phyloP scores from a whole-genome alignment of 2,888 invertebrate species.

The Mesoligia furuncula region DNA sequence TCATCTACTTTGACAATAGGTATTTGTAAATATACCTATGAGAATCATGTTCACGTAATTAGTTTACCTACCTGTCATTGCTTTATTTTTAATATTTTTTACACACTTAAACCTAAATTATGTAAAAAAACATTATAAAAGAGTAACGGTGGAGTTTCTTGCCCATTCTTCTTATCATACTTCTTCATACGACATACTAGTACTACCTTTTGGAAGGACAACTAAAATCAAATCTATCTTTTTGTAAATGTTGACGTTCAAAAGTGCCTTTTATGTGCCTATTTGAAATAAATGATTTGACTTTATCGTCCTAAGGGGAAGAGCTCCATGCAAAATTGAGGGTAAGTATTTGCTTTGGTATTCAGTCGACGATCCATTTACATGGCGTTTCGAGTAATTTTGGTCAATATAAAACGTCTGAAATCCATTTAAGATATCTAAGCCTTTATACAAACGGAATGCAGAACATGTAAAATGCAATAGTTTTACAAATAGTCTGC shows the following conservation, averaged over 20 bases:
- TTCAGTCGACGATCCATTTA: constrained; percentile 2
- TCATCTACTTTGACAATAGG: neutral
- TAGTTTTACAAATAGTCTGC: constrained; percentile 4
- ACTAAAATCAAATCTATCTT: neutral
- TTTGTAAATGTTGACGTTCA: neutral
- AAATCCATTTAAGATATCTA: neutral
- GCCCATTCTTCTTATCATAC: neutral
- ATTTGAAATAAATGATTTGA: neutral
- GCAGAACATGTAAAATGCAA: constrained; percentile 5
- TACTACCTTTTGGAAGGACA: neutral
- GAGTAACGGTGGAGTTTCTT: neutral
- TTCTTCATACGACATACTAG: neutral
- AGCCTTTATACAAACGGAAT: neutral
- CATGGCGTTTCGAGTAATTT: neutral
- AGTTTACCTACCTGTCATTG: too few species aligned
- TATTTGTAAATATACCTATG: neutral
- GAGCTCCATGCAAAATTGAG: neutral
- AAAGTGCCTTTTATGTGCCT: neutral
- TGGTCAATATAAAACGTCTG: constrained; percentile 10
- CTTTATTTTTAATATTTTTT: too few species aligned
- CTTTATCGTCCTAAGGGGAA: neutral
- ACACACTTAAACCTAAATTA: too few species aligned
- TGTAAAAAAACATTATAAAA: too few species aligned
- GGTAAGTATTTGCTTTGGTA: neutral
- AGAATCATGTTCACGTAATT: neutral